A percentile compares a stretch with the other conserved stretches of the same genome.
phyloP scores from a whole-genome alignment of 2,888 invertebrate species.

The Osedax fenrisi region DNA sequence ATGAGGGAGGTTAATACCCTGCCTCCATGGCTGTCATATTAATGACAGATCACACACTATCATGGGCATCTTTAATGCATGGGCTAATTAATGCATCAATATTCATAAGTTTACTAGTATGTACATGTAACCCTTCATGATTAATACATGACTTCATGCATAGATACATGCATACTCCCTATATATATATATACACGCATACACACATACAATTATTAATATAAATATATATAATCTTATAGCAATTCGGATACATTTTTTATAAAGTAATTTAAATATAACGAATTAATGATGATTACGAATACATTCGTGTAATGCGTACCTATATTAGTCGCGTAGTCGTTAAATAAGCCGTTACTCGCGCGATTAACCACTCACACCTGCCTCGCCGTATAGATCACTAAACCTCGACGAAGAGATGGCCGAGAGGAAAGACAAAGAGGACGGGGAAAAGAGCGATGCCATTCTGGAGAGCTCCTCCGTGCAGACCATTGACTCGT shows the following conservation, averaged over 20 bases:
- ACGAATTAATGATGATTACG: too few relatives aligned
- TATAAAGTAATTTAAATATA: too few relatives aligned
- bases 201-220: background rate
- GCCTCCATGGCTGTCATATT: too few relatives aligned
- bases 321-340: too few relatives aligned
- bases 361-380: too few relatives aligned
- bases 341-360: too few relatives aligned
- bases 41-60: too few relatives aligned
- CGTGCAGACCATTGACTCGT: slow-evolving; percentile 84
- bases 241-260: background rate
- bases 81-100: too few relatives aligned
- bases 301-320: too few relatives aligned
- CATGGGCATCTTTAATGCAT: too few relatives aligned
- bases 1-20: too few relatives aligned
- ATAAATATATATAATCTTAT: background rate
- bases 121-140: background rate
- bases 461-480: background rate
- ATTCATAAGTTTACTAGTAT: too few relatives aligned
- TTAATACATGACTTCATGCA: background rate
- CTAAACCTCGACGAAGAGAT: slow-evolving; percentile 90
- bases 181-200: background rate
- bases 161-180: background rate
- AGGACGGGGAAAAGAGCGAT: slow-evolving; percentile 36
- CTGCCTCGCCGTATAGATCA: slow-evolving; percentile 59
- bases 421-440: slow-evolving; percentile 59